A percentile compares a stretch with the other conserved stretches of the same genome.
Evolutionary conservation across 2,888 invertebrate genomes (phyloP).

Genomic region (Cylindroiulus punctatus): DNA sequence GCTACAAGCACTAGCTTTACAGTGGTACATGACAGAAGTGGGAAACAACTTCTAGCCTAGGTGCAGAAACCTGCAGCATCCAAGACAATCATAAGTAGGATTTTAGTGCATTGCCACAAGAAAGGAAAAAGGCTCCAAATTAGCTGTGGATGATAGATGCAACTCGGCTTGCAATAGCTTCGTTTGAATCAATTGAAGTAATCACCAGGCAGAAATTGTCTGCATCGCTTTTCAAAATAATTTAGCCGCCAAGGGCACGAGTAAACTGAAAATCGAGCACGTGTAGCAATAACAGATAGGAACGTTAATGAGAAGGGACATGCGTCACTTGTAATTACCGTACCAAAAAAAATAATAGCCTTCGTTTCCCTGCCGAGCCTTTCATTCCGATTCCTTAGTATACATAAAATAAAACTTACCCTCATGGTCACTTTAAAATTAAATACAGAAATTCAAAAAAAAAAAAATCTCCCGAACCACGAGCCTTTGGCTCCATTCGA

Average conservation of each 20-base stretch:
- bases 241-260: background rate
- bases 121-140: background rate
- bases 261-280: background rate
- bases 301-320: conserved; percentile 5
- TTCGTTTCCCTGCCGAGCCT: conserved; percentile 18
- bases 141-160: background rate
- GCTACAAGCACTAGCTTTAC: background rate
- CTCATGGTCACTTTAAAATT: conserved; percentile 18
- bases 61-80: background rate
- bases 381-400: background rate
- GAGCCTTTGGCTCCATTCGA: background rate
- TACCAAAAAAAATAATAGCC: background rate
- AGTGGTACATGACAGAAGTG: background rate
- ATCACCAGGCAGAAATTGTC: background rate
- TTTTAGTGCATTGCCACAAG: background rate
- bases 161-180: background rate
- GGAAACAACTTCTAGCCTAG: background rate
- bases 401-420: conserved; percentile 18
- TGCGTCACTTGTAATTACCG: background rate
- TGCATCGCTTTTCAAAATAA: background rate
- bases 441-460: background rate
- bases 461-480: conserved; percentile 6
- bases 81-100: background rate
- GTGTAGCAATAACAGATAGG: conserved; percentile 10
- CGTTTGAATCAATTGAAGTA: background rate